Conservation (phyloP, 2,888 invertebrate species). For the Seira ritae region DNA sequence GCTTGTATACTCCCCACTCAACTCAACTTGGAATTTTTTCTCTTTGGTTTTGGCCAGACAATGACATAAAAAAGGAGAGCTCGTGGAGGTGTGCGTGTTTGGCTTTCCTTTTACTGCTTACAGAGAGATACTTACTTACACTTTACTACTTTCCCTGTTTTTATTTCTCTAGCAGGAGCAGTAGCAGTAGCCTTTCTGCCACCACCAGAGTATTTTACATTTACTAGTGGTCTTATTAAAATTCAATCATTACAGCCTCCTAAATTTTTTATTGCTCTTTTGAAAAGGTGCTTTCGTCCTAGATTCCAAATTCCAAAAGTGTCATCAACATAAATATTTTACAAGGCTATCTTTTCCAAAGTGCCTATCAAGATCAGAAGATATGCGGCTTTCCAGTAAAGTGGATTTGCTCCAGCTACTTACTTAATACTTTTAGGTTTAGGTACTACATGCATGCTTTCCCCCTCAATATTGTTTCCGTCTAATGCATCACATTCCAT, state of each 20-base stretch:
- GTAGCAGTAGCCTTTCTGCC: not conserved
- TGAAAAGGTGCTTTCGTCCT: not conserved
- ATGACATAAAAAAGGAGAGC: constrained; percentile 3
- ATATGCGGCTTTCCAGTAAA: not conserved
- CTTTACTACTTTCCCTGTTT: not conserved
- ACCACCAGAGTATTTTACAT: not conserved
- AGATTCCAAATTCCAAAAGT: constrained; percentile 16
- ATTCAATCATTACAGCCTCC: constrained; percentile 28
- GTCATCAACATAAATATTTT: constrained; percentile 16
- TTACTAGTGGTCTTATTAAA: constrained; percentile 22
- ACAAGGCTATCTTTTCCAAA: not conserved
- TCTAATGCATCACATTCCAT: too few species aligned
- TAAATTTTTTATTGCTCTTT: constrained; percentile 22
- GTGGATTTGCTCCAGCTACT: too few species aligned
- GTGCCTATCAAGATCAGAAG: constrained; percentile 11
- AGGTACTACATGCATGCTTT: too few species aligned
- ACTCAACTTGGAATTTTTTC: not conserved
- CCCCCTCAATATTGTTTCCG: too few species aligned
- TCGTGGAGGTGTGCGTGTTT: constrained; percentile 12
- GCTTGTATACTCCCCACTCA: not conserved
- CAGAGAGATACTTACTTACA: too few species aligned
- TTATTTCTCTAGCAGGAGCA: not conserved
- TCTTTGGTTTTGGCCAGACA: not conserved
- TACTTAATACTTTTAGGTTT: too few species aligned
- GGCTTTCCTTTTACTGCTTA: not conserved